These are phyloP conservation scores for Plecotus auritus DNA, from an alignment of 2,113 vertebrate species.

Conservation along the genomic window DNA sequence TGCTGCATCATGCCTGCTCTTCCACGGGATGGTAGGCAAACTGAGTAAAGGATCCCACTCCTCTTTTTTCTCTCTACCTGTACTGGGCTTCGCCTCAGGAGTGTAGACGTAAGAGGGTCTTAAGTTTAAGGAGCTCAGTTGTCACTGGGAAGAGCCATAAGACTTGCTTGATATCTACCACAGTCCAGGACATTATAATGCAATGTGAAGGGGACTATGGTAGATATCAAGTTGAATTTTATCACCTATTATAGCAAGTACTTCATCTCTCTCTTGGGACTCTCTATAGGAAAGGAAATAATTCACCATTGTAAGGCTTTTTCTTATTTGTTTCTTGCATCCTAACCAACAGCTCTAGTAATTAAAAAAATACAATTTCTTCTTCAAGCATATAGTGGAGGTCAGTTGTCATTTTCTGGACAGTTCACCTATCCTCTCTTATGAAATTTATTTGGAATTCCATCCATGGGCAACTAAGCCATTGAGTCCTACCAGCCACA, in stretches of 20 bases:
- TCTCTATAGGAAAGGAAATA: neutral
- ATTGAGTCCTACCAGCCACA: neutral
- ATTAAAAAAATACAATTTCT: neutral
- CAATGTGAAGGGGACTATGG: neutral
- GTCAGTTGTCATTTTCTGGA: neutral
- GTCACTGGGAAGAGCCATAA: neutral
- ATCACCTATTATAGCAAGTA: neutral
- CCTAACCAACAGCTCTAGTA: neutral
- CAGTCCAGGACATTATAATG: neutral
- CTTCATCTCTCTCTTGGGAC: neutral
- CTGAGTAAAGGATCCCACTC: neutral
- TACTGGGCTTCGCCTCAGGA: neutral
- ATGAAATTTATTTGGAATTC: neutral
- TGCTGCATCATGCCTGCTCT: neutral
- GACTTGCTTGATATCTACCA: too few relatives aligned
- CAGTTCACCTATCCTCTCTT: neutral
- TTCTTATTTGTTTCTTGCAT: neutral
- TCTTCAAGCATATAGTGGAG: neutral
- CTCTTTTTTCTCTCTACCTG: neutral
- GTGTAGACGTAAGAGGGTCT: neutral
- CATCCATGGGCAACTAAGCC: neutral
- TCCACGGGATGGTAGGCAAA: neutral
- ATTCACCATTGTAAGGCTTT: neutral
- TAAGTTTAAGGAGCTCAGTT: neutral
- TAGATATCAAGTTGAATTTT: constrained; percentile 6